A percentile compares a stretch with the other conserved stretches of the same genome.
phyloP scores from a whole-genome alignment of 2,113 vertebrate species.

The Gobius niger region DNA sequence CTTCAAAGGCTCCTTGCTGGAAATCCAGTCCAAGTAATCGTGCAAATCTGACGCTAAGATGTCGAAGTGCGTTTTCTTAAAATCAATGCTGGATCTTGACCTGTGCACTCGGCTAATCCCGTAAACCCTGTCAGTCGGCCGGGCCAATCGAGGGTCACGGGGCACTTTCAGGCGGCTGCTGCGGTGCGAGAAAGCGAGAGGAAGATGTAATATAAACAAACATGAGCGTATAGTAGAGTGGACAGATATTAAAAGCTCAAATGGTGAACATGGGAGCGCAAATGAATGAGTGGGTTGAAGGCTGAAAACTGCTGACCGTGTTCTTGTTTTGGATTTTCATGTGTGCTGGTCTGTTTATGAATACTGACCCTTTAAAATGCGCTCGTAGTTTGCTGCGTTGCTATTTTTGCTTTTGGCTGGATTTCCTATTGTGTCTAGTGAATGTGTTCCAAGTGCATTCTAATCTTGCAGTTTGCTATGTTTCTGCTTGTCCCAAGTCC shows the following conservation, averaged over 20 bases:
- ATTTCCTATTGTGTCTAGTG: slow-evolving; percentile 15
- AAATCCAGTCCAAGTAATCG: slow-evolving; percentile 34
- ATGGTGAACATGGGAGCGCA: background rate
- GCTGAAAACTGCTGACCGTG: slow-evolving; percentile 40
- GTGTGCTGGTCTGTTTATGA: slow-evolving; percentile 14
- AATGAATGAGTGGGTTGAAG: slow-evolving; percentile 7
- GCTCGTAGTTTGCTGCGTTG: slow-evolving; percentile 6
- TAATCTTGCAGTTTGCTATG: too few relatives aligned
- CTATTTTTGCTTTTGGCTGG: slow-evolving; percentile 31
- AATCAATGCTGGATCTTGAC: slow-evolving; percentile 27
- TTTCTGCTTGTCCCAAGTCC: too few relatives aligned
- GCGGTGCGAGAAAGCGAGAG: slow-evolving; percentile 7
- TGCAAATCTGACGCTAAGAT: slow-evolving; percentile 24
- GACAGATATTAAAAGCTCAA: slow-evolving; percentile 6
- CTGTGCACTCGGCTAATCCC: slow-evolving; percentile 39
- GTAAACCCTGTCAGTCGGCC: slow-evolving; percentile 27
- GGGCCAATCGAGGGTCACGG: slow-evolving; percentile 26
- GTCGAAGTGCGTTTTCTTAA: slow-evolving; percentile 16
- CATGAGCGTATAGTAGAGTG: background rate
- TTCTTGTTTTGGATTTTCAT: slow-evolving; percentile 15
- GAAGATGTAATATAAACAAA: slow-evolving; percentile 10
- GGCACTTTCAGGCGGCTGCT: background rate
- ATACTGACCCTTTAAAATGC: background rate
- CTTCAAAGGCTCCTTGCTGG: slow-evolving; percentile 53
- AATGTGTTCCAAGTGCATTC: too few relatives aligned